phyloP scores from a whole-genome alignment of 2,888 invertebrate species.

The Callimorpha dominula region DNA sequence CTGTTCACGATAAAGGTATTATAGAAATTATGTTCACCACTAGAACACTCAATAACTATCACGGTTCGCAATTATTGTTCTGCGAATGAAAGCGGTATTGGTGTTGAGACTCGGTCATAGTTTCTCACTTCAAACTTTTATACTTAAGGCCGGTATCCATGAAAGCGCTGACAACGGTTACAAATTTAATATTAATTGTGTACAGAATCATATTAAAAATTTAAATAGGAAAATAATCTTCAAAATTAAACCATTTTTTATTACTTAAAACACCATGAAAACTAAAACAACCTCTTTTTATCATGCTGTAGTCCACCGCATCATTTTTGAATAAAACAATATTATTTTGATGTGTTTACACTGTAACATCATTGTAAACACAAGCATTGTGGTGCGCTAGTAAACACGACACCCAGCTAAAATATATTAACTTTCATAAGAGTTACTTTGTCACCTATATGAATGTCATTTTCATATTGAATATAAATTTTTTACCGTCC shows the following conservation, averaged over 20 bases:
- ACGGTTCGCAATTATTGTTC: neutral
- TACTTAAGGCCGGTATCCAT: neutral
- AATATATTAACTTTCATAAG: constrained; percentile 1
- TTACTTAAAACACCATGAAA: too few relatives aligned
- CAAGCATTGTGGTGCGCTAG: neutral
- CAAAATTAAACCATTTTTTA: too few relatives aligned
- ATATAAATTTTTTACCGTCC: neutral
- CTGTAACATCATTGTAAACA: neutral
- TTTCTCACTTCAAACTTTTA: neutral
- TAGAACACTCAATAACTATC: neutral
- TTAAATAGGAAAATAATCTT: too few relatives aligned
- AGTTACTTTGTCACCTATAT: neutral
- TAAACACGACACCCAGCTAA: neutral
- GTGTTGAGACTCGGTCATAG: neutral
- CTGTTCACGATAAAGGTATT: too few relatives aligned
- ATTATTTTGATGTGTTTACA: neutral
- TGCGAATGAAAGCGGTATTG: neutral
- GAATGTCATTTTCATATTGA: neutral
- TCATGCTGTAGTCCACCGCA: neutral
- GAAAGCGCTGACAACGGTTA: too few relatives aligned
- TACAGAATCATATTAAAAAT: too few relatives aligned
- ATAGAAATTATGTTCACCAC: constrained; percentile 1
- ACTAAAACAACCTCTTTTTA: neutral
- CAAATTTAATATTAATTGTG: too few relatives aligned
- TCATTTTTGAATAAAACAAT: neutral